A percentile compares a stretch with the other conserved stretches of the same genome.
Evolutionary conservation across 2,888 invertebrate genomes (phyloP).

Genomic region (Tuta absoluta): DNA sequence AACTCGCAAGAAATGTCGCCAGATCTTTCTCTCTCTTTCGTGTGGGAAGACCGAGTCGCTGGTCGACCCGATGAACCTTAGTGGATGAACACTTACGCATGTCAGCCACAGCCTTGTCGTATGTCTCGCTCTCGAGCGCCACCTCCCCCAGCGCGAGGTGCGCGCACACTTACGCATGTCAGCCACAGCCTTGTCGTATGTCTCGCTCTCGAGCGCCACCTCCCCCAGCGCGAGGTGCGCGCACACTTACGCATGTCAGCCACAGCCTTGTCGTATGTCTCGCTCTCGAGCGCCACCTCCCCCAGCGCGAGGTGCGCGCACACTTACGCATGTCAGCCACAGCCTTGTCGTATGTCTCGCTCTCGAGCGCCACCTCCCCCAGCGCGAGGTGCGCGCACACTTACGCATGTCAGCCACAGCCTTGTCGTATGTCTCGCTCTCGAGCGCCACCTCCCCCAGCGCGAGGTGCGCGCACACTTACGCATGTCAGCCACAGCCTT

Average conservation of each 20-base stretch:
- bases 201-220: slow-evolving; percentile 95
- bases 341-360: slow-evolving; percentile 92
- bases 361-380: slow-evolving; percentile 96
- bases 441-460: slow-evolving; percentile 95
- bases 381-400: slow-evolving; percentile 89
- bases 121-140: slow-evolving; percentile 94
- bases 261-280: slow-evolving; percentile 91
- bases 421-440: slow-evolving; percentile 92
- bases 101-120: slow-evolving; percentile 88
- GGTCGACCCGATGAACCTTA: too few species aligned
- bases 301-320: slow-evolving; percentile 91
- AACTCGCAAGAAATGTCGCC: too few species aligned
- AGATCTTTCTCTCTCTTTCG: too few species aligned
- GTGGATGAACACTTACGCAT: too few species aligned
- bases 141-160: slow-evolving; percentile 94
- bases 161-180: too few species aligned
- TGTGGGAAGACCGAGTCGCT: too few species aligned
- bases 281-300: slow-evolving; percentile 95
- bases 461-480: slow-evolving; percentile 89
- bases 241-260: too few species aligned
- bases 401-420: slow-evolving; percentile 90
- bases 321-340: too few species aligned
- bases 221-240: slow-evolving; percentile 93
- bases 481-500: slow-evolving; percentile 90
- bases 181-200: slow-evolving; percentile 89